Base-by-base conservation (phyloP, 1,140 invertebrate genomes). In the Heliothis subflexa region DNA sequence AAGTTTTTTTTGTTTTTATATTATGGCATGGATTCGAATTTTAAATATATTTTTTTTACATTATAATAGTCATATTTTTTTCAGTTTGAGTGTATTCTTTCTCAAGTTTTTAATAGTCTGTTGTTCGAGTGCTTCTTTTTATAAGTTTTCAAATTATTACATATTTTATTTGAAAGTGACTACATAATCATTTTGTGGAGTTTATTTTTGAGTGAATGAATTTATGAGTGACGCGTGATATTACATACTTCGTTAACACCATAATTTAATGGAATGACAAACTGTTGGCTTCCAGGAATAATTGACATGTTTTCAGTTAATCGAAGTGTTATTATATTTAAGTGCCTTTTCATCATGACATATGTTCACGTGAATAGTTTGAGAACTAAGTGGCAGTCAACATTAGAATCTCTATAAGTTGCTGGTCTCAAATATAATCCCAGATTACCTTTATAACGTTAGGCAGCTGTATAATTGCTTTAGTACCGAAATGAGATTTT, bases 181-280 rank as follows among this genome's bases (percentile, higher is more conserved):
- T 12, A n/a, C n/a, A n/a, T n/a, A 78, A 25, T 57, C 33, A 40
- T 85, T 84, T 85, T 83, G 82, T 52, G 70, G 59, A 50, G 64
- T 79, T 79, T 78, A 76, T 55, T 81, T 78, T 55, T 81, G 83
- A 70, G 73, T 82, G 78, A 82, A 78, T 79, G 52, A 64, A 77
- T 86, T 86, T 85, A 86, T 79, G 73, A 62, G 59, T 75, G 79
- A 81, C 76, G 79, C 71, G 82, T 79, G 74, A 61, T 77, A 61
- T 59, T 72, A 84, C 21, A 25, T 25, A 25, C 54, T 77, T 61
- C 72, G 47, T 66, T 72, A 88, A 88, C 80, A 85, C 81, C 85
- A 88, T 89, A 91, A 91, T 88, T 83, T 79, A 78, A 80, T 82
- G 79, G 66, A 59, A 61, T 75, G 47, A 70, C 13, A 28, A 28